These are phyloP conservation scores for Apeira syringaria DNA, from an alignment of 2,888 invertebrate species.

Conservation along the genomic window DNA sequence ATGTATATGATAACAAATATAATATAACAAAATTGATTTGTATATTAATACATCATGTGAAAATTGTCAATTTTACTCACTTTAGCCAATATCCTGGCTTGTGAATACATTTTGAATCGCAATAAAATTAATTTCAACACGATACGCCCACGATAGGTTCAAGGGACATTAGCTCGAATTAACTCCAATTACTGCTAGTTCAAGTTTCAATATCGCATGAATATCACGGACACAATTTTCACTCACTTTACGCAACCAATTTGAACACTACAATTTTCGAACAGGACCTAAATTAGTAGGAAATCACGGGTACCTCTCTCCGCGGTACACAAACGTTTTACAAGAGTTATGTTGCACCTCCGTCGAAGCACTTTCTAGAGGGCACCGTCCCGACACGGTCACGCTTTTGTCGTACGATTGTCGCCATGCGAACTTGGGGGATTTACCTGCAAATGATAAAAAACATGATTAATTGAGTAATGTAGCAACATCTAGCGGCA, in stretches of 20 bases:
- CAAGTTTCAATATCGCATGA: not conserved
- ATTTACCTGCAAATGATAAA: constrained; percentile 45
- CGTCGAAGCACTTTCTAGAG: constrained; percentile 81
- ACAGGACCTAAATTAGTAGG: constrained; percentile 68
- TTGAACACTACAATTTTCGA: constrained; percentile 40
- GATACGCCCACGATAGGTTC: not conserved
- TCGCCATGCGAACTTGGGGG: constrained; percentile 42
- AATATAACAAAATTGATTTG: no score
- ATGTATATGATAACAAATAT: no score
- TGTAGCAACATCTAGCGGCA: no score
- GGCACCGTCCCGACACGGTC: constrained; percentile 30
- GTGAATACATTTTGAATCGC: no score
- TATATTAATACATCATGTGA: no score
- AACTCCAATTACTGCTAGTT: not conserved
- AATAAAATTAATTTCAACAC: no score
- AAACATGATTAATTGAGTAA: no score
- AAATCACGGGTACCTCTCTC: constrained; percentile 47
- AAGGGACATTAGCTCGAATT: not conserved
- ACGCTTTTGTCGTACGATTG: constrained; percentile 12
- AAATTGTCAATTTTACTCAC: no score
- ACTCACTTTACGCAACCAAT: constrained; percentile 16
- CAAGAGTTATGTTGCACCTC: constrained; percentile 39
- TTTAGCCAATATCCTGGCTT: no score
- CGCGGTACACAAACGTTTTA: constrained; percentile 34
- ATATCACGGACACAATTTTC: not conserved